phyloP scores from a whole-genome alignment of 1,140 invertebrate species.

The Drosophila sproati region DNA sequence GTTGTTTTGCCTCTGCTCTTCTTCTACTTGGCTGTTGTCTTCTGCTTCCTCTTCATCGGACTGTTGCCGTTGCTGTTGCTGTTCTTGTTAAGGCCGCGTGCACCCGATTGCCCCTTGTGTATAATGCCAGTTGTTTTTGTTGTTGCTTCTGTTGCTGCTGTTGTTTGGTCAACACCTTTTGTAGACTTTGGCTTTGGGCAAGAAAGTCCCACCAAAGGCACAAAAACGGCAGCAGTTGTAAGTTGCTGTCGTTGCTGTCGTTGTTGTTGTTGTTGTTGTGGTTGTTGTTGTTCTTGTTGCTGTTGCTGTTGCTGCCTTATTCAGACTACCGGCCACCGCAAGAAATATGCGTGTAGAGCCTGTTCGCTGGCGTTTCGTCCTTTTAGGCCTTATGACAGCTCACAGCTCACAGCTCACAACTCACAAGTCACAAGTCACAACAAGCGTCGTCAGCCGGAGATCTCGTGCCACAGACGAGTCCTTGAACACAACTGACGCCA shows the following conservation, averaged over 20 bases:
- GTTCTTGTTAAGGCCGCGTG: conserved; percentile 76
- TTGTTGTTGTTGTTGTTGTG: conserved; percentile 62
- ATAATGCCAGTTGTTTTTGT: conserved; percentile 4
- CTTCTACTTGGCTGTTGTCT: conserved; percentile 16
- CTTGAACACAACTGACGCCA: conserved; percentile 76
- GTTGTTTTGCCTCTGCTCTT: conserved; percentile 16
- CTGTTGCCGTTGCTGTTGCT: conserved; percentile 39
- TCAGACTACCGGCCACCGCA: conserved; percentile 54
- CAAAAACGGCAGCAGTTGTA: conserved; percentile 77
- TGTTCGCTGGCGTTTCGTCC: conserved; percentile 41
- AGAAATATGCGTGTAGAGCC: conserved; percentile 71
- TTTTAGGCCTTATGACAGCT: conserved; percentile 71
- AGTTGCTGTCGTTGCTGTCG: conserved; percentile 63
- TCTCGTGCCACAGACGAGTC: conserved; percentile 44
- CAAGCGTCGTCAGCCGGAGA: conserved; percentile 17
- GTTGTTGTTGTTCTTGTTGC: conserved; percentile 46
- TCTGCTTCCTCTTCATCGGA: neutral
- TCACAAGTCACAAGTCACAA: conserved; percentile 50
- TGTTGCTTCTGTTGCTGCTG: conserved; percentile 45
- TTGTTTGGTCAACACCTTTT: conserved; percentile 80
- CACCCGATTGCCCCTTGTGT: conserved; percentile 57
- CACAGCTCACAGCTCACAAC: conserved; percentile 54
- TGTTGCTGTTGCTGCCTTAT: conserved; percentile 30
- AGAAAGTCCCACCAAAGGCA: conserved; percentile 58
- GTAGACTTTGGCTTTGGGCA: conserved; percentile 78